These are phyloP conservation scores for Podilymbus podiceps DNA, from an alignment of 2,113 vertebrate genomes.

Conservation along the genomic window DNA sequence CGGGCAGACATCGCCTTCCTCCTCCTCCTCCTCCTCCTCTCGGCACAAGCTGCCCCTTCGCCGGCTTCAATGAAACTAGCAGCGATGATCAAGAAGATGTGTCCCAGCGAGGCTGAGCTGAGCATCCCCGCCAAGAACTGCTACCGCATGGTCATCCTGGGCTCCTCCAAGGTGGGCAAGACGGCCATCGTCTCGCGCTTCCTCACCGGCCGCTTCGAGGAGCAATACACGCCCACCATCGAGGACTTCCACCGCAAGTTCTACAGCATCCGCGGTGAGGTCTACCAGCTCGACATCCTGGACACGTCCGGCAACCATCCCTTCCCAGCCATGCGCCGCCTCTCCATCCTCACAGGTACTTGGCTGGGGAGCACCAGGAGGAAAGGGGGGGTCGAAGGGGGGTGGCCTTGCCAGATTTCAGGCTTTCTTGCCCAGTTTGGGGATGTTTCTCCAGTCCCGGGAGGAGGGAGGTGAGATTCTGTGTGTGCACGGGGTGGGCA, in stretches of 20 bases:
- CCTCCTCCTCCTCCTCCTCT: not conserved
- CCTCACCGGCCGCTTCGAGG: slow-evolving; percentile 92
- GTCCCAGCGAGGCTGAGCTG: slow-evolving; percentile 85
- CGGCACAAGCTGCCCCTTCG: not conserved
- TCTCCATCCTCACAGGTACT: slow-evolving; percentile 96
- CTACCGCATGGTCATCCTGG: slow-evolving; percentile 96
- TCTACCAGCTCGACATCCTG: slow-evolving; percentile 95
- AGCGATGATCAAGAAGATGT: slow-evolving; percentile 96
- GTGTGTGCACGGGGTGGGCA: not conserved
- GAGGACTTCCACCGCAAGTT: slow-evolving; percentile 99
- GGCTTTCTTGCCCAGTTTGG: not conserved
- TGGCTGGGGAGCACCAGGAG: not conserved
- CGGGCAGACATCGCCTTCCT: not conserved
- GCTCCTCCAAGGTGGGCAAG: slow-evolving; percentile 98
- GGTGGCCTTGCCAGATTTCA: not conserved
- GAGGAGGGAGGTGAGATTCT: not conserved
- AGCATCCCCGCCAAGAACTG: slow-evolving; percentile 95
- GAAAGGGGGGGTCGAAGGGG: too few species aligned
- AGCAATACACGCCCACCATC: slow-evolving; percentile 96
- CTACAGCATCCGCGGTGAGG: slow-evolving; percentile 95
- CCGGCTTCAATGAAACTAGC: slow-evolving; percentile 73
- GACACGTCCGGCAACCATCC: slow-evolving; percentile 96
- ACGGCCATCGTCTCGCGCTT: slow-evolving; percentile 96
- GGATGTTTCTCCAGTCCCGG: not conserved
- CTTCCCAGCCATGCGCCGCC: slow-evolving; percentile 95